These are phyloP conservation scores for Manis crassicaudata DNA, from an alignment of 2,797 vertebrate species.

Conservation along the genomic window DNA sequence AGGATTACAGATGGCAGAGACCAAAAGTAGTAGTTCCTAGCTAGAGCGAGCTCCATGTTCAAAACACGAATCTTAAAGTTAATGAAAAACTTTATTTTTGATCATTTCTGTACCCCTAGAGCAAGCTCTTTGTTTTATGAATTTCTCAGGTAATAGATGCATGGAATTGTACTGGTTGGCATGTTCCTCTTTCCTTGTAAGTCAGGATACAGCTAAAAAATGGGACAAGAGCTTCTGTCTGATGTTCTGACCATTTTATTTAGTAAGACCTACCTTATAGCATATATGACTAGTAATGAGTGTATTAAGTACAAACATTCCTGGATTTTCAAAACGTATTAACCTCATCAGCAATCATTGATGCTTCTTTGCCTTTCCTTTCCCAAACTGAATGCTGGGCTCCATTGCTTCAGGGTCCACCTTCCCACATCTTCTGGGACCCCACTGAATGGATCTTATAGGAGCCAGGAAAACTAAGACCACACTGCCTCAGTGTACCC, in stretches of 20 bases:
- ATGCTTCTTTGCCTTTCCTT: not conserved
- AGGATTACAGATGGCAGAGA: not conserved
- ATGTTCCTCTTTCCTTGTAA: not conserved
- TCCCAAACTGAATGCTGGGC: not conserved
- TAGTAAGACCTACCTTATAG: not conserved
- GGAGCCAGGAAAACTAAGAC: not conserved
- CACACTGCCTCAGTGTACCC: too few relatives aligned
- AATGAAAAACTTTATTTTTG: not conserved
- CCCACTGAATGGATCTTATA: not conserved
- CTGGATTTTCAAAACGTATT: not conserved
- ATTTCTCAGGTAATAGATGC: not conserved
- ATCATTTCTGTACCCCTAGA: not conserved
- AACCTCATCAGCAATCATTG: not conserved
- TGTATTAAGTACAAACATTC: not conserved
- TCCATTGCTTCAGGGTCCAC: not conserved
- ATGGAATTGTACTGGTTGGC: not conserved
- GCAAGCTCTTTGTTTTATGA: not conserved
- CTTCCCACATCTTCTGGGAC: not conserved
- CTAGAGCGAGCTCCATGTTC: not conserved
- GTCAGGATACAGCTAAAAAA: not conserved
- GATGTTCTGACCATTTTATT: constrained; percentile 29
- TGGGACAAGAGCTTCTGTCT: not conserved
- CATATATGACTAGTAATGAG: not conserved
- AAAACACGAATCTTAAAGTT: constrained; percentile 10
- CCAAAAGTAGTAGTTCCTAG: not conserved